Evolutionary conservation across 2,797 vertebrate species (phyloP), one percentile per base, ranked within the genome.

Genomic region (Taenioides sp.): DNA sequence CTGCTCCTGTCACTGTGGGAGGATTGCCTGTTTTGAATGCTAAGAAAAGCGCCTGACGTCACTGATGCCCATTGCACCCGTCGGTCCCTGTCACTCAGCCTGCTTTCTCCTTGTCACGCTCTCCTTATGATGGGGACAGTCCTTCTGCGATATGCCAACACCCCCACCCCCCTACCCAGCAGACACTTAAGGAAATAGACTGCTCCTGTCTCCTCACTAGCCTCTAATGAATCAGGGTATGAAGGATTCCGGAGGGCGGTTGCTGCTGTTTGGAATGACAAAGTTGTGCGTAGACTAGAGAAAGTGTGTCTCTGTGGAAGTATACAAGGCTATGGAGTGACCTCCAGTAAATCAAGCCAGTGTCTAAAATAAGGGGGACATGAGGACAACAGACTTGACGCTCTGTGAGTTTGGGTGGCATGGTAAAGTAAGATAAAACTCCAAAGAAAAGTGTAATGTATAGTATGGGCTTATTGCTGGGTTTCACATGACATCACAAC

Each of bases 151-250:
- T 73, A 78, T 85, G 90, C 86, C 88, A 89, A 76, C 72, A 71
- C 80, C 80, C 77, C 69, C 67, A 67, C 20, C 5, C 79, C 77
- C 70, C 65, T 65, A 75, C 18, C 7, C 62, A 58, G 80, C 76
- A 86, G 78, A 78, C 88, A 88, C 89, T 90, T 88, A 86, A 84
- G 86, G 66, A 86, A 86, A 88, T 88, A 80, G 81, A 73, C 72
- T 75, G 81, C 73, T 72, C 67, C 70, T 67, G 65, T 75, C 54
- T 82, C 72, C 59, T 1, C 7, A 3, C 70, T 70, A 37, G 55
- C 65, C 18, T 70, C 71, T 59, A 47, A 66, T 66, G 71, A 72
- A n/a, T 27, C 11, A 23, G 37, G 4, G 25, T 40, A 34, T 40
- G 22, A 20, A 27, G 57, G 63, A 74, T 22, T 28, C 43, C 50